Conservation (phyloP, 2,797 vertebrate species). For the Sarcophilus harrisii region DNA sequence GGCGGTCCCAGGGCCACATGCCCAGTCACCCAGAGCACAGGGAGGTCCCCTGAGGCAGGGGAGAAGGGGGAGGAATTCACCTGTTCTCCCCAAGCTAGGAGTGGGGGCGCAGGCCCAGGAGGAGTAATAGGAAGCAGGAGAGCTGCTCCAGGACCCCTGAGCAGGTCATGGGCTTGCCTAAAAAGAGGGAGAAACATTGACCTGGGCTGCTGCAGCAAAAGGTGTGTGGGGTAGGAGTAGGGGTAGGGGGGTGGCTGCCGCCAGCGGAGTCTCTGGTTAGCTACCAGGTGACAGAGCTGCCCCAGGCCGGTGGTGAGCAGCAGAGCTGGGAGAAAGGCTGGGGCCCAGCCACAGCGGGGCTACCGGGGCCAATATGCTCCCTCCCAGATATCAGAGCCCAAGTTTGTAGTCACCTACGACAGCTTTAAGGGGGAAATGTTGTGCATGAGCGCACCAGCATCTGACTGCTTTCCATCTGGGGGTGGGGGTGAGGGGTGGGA, state of each 20-base stretch:
- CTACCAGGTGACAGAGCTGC: background rate
- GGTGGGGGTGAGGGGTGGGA: too few species aligned
- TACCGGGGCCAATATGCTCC: background rate
- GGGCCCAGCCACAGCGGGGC: too few species aligned
- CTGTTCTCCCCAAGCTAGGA: background rate
- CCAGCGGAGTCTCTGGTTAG: accelerated
- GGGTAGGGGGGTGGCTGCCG: accelerated
- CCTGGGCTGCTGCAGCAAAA: background rate
- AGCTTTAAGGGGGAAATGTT: background rate
- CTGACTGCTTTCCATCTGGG: too few species aligned
- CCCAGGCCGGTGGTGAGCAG: accelerated
- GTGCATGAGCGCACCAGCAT: too few species aligned
- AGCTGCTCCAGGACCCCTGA: background rate
- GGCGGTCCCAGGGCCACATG: background rate
- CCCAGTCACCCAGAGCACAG: slow-evolving; percentile 7
- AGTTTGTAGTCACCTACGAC: background rate
- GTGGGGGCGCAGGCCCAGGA: background rate
- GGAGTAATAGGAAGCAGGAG: background rate
- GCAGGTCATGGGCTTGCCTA: background rate
- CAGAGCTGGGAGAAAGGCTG: background rate
- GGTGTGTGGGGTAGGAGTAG: background rate
- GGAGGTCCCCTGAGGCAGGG: background rate
- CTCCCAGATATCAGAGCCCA: background rate
- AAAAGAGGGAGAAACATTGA: background rate
- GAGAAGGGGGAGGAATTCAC: background rate